Percentiles rank a stretch among this genome's conserved stretches.
These are phyloP conservation scores for Tauraco erythrolophus DNA, from an alignment of 2,113 vertebrate species.

Conservation along the genomic window DNA sequence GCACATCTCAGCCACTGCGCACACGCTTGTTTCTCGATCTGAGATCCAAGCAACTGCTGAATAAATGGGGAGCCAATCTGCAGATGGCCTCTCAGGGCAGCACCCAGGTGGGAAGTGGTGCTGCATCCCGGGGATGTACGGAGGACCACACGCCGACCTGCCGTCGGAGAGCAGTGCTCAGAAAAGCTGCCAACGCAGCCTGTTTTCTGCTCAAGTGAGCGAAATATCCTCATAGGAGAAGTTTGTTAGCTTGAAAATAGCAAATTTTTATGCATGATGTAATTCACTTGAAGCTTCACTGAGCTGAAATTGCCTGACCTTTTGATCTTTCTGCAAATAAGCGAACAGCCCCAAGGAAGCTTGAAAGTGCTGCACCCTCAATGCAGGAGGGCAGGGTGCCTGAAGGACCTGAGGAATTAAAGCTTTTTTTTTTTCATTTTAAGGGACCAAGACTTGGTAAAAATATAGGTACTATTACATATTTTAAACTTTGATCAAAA, in stretches of 20 bases:
- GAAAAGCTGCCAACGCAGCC: slow-evolving; percentile 44
- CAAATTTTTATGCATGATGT: slow-evolving; percentile 28
- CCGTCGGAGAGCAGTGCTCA: background rate
- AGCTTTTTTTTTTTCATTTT: background rate
- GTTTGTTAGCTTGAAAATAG: background rate
- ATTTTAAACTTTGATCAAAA: background rate
- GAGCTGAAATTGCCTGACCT: slow-evolving; percentile 34
- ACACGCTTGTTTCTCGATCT: rapidly evolving
- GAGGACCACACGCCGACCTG: background rate
- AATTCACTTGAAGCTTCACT: slow-evolving; percentile 19
- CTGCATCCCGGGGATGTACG: rapidly evolving
- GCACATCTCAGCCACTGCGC: rapidly evolving
- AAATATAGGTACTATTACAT: background rate
- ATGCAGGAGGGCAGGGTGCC: background rate
- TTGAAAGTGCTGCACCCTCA: background rate
- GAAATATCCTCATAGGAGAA: background rate
- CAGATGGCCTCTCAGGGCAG: rapidly evolving
- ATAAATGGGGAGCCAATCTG: background rate
- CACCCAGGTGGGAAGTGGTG: rapidly evolving
- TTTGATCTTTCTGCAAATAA: background rate
- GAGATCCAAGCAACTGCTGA: background rate
- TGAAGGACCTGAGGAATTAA: background rate
- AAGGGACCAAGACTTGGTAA: too few species aligned
- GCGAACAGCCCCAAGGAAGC: background rate
- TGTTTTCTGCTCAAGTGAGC: slow-evolving; percentile 52